Evolutionary conservation across 2,113 vertebrate species (phyloP).

Genomic region (Lichenostomus cassidix): DNA sequence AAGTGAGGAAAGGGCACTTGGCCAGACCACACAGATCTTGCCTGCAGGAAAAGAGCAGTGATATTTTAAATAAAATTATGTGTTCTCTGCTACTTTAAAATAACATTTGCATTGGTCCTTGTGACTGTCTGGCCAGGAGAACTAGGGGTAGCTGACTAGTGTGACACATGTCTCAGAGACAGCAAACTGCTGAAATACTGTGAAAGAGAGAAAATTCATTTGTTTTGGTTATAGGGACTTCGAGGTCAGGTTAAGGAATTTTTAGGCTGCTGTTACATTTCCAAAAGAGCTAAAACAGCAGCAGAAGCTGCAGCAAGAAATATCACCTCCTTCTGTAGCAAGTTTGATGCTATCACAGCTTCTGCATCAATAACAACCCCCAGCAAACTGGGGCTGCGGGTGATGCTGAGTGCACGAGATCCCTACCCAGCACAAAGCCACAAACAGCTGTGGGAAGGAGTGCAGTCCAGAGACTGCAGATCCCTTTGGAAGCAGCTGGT

Average conservation of each 20-base stretch:
- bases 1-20: background rate
- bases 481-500: background rate
- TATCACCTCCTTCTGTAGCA: background rate
- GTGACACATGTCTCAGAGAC: background rate
- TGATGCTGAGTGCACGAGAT: background rate
- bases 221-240: background rate
- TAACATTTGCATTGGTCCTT: background rate
- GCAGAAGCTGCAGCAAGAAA: background rate
- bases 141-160: background rate
- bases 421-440: background rate
- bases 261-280: background rate
- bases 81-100: background rate
- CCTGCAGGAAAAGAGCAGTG: background rate
- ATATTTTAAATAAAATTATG: background rate
- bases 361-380: background rate
- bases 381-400: background rate
- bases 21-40: background rate
- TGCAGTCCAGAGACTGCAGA: background rate
- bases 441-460: background rate
- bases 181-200: background rate
- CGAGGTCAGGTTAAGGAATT: background rate
- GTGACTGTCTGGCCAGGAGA: background rate
- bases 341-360: background rate
- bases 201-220: background rate
- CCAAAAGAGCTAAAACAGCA: background rate